Base-by-base conservation (phyloP, 2,113 vertebrate species). In the Vimba vimba region DNA sequence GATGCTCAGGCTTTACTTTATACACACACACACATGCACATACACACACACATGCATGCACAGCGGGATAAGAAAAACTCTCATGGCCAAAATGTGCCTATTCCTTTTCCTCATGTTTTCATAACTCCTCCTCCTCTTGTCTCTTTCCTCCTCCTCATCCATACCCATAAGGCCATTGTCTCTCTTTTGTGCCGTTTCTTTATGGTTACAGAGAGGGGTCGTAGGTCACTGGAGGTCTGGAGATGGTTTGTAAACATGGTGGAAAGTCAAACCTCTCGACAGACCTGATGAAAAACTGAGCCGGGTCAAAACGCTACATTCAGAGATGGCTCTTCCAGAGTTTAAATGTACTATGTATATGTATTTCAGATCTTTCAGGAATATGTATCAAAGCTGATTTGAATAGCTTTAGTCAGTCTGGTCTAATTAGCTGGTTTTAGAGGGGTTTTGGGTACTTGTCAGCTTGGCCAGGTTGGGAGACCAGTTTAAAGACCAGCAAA, bases 211-310 rank as follows among this genome's bases (percentile, higher is more conserved):
- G 68, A 27, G 71, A 60, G 79, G 25, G 57, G 68, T 78, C 30
- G 45, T 27, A 77, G 87, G 79, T 83, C 66, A 79, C 36, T 79
- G 9, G 66, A 73, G 15, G 12, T 75, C 23, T 55, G 62, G 12
- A 68, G 25, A 76, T 76, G 25, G n/a, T 52, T 52, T 71, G 25
- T 45, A 21, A 85, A 86, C 33, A 50, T 4, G 13, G 1, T 21
- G 17, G 33, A 80, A 66, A 50, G 55, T 13, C 55, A 60, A 39
- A 39, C 21, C 30, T 79, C 68, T 71, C 11, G 17, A n/a, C 52
- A 57, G 27, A 8, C 6, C 11, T 79, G 55, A 60, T 60, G 77
- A 39, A 60, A n/a, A 60, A 60, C 55, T 60, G 52, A 79, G 30
- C 5, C 12, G 1, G 55, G 33, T 60, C 36, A 79, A 59, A 60